Conservation (phyloP, 35 echinoderm and acorn worm genomes). For the Apostichopus parvimensis region DNA sequence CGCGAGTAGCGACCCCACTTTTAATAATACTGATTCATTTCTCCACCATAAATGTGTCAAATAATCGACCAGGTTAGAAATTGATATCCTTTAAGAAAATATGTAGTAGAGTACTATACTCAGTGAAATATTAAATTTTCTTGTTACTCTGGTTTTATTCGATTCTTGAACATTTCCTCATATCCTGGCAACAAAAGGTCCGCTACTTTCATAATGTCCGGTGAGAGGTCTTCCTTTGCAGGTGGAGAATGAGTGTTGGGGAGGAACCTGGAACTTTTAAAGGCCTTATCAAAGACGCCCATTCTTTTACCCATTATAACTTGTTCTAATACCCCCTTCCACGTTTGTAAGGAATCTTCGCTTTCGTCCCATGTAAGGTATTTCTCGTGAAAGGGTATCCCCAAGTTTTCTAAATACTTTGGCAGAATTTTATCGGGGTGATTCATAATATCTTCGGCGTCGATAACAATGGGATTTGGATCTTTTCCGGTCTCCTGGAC, state of each 20-base stretch:
- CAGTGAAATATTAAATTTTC: background rate
- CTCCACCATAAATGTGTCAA: too few relatives aligned
- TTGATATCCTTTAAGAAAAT: too few relatives aligned
- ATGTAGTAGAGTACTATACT: too few relatives aligned
- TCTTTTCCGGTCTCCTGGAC: background rate
- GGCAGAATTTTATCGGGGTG: conserved; percentile 52
- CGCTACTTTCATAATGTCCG: conserved; percentile 37
- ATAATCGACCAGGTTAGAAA: too few relatives aligned
- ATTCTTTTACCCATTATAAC: background rate
- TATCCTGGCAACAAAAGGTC: conserved; percentile 20
- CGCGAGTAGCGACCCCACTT: too few relatives aligned
- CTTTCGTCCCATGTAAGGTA: conserved; percentile 41
- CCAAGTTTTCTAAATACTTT: conserved; percentile 53
- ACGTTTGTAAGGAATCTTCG: conserved; percentile 30
- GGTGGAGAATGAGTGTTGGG: background rate
- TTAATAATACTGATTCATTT: too few relatives aligned
- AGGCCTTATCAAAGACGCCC: conserved; percentile 52
- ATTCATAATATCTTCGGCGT: conserved; percentile 65
- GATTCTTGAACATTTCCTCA: conserved; percentile 44
- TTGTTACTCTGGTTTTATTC: conserved; percentile 54
- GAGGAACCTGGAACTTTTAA: conserved; percentile 51
- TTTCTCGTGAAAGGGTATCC: conserved; percentile 43
- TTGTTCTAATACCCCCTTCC: conserved; percentile 39
- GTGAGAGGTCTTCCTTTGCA: background rate
- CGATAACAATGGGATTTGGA: conserved; percentile 57